These are phyloP conservation scores for Ceratotherium simum DNA, from an alignment of 2,113 vertebrate genomes.

Conservation along the genomic window DNA sequence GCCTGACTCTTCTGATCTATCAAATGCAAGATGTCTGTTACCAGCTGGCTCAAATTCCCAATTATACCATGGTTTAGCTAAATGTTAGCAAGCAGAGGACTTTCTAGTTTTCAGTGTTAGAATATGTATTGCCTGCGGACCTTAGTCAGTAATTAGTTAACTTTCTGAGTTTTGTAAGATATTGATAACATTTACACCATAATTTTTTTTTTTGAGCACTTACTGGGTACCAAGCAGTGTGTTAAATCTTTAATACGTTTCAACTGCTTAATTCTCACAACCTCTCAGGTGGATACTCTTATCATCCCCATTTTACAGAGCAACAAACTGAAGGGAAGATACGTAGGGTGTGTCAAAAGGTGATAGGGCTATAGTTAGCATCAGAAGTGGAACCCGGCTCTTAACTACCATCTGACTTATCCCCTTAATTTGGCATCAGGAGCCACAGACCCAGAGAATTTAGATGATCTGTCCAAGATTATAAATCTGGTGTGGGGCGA, in stretches of 20 bases:
- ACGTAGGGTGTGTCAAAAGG: background rate
- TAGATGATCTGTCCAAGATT: background rate
- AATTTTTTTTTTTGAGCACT: background rate
- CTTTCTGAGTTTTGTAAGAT: background rate
- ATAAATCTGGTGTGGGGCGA: background rate
- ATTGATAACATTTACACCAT: background rate
- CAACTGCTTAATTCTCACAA: background rate
- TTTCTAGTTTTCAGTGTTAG: conserved; percentile 5
- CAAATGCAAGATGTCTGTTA: background rate
- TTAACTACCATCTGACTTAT: background rate
- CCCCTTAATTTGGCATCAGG: background rate
- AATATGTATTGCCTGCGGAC: background rate
- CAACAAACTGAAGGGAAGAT: background rate
- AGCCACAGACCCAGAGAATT: background rate
- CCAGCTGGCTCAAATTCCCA: background rate
- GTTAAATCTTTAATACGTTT: background rate
- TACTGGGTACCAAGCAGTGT: background rate
- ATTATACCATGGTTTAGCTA: background rate
- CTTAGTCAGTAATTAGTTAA: background rate
- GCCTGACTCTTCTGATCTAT: background rate
- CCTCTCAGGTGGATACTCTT: background rate
- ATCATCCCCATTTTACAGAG: background rate
- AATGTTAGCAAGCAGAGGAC: background rate
- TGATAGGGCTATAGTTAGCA: background rate
- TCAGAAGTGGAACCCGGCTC: background rate